Base-by-base conservation (phyloP, 1,140 invertebrate genomes). In the Rhagoletis zephyria region DNA sequence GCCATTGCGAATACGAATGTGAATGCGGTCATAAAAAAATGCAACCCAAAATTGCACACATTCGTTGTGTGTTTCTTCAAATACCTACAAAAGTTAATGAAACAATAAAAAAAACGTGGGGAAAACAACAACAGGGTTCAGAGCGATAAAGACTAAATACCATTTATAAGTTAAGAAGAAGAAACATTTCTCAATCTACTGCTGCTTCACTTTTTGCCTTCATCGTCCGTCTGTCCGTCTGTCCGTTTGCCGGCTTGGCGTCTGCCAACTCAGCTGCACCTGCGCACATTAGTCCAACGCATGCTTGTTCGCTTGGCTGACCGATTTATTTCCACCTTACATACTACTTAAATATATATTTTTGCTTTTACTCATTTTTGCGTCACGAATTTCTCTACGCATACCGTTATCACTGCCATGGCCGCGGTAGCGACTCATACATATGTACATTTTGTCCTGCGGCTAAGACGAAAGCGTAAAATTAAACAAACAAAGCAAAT, bases 401-500 rank as follows among this genome's bases (percentile, higher is more conserved):
- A 81, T 81, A 81, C 74, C 74, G 74, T 81, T 81, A 81, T 56
- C 48, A 81, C 48, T 81, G 74, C 48, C 74, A 51, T 59, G 51
- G 48, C 7, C 45, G 48, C 12, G 7, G 9, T 9, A 45, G 30
- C 4, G 12, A 70, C 40, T 48, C 45, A 77, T 16, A 6, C 4
- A 45, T 12, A 45, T n/a, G 48, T 5, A 16, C 16, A 81, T 56
- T 81, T 19, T 42, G 30, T 42, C 74, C 74, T 51, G 74, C 48
- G 48, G 74, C 74, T 51, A 56, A 48, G 48, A 81, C 74, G 14
- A 19, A 30, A 81, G 74, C 74, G 74, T 81, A 81, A 81, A 81
- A 81, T 56, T 56, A 56, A 81, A 81, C 74, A 81, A 81, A 74
- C 70, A 74, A 42, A 81, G n/a, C 74, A 30, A 81, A 81, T 81